Conservation (phyloP, 2,797 vertebrate species). For the Cirrhinus molitorella region DNA sequence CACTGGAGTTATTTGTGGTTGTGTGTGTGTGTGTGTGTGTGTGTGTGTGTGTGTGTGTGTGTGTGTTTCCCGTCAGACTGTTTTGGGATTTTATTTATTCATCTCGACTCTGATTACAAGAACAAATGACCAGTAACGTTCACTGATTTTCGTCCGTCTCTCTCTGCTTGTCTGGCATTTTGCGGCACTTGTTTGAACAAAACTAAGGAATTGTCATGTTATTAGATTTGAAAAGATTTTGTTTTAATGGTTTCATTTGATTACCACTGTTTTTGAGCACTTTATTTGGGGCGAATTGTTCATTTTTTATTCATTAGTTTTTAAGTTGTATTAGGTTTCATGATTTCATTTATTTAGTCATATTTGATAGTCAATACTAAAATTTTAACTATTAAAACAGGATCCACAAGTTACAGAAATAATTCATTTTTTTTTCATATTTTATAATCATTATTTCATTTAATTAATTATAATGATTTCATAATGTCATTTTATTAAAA, state of each 20-base stretch:
- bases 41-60: constrained; percentile 63
- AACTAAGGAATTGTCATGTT: not conserved
- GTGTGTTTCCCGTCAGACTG: constrained; percentile 33
- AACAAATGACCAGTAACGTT: not conserved
- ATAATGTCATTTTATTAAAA: too few relatives aligned
- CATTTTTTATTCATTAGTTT: too few relatives aligned
- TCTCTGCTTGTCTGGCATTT: not conserved
- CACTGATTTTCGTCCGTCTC: not conserved
- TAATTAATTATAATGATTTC: too few relatives aligned
- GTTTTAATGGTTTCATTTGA: not conserved
- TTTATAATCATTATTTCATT: too few relatives aligned
- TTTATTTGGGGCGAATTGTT: too few relatives aligned
- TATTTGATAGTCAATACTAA: too few relatives aligned
- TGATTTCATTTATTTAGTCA: too few relatives aligned
- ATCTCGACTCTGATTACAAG: not conserved
- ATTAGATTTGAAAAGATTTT: not conserved
- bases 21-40: constrained; percentile 53
- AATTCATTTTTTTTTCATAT: too few relatives aligned
- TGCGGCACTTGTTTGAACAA: not conserved
- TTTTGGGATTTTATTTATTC: constrained; percentile 1
- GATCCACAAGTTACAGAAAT: too few relatives aligned
- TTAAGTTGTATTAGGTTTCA: too few relatives aligned
- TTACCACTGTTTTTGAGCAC: not conserved
- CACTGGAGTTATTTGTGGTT: constrained; percentile 72
- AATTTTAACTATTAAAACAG: too few relatives aligned